Evolutionary conservation across 2,888 invertebrate genomes (phyloP).

Genomic region (Epirrhoe alternata): DNA sequence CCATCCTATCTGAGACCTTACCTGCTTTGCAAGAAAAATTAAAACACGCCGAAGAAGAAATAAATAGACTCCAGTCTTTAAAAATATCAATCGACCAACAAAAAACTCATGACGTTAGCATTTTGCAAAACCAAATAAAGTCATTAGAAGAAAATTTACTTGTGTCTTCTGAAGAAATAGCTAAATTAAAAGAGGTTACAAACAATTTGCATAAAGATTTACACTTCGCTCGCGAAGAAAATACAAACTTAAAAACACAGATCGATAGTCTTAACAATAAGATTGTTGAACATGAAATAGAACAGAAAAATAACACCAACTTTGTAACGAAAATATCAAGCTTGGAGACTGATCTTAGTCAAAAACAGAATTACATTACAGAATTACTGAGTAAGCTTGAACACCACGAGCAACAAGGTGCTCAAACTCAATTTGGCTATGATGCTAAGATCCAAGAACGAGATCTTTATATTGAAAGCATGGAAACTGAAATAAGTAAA

Average conservation of each 20-base stretch:
- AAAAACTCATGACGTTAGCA: constrained; percentile 57
- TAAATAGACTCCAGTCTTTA: constrained; percentile 63
- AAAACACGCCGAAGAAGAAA: constrained; percentile 72
- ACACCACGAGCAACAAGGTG: constrained; percentile 65
- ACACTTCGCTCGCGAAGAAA: constrained; percentile 59
- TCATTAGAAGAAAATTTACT: constrained; percentile 55
- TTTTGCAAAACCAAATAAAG: constrained; percentile 58
- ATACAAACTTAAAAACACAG: constrained; percentile 57
- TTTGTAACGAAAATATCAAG: constrained; percentile 70
- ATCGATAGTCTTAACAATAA: constrained; percentile 72
- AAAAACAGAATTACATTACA: constrained; percentile 69
- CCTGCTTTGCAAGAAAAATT: constrained; percentile 72
- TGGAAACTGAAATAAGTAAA: constrained; percentile 87
- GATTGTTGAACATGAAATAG: constrained; percentile 72
- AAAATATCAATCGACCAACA: constrained; percentile 63
- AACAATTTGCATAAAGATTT: constrained; percentile 61
- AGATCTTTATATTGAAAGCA: constrained; percentile 89
- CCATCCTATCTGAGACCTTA: constrained; percentile 67
- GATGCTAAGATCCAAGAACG: constrained; percentile 90
- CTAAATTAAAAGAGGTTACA: constrained; percentile 56
- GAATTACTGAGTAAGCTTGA: constrained; percentile 68
- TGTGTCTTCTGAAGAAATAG: constrained; percentile 57
- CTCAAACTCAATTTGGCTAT: constrained; percentile 76
- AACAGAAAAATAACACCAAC: constrained; percentile 72
- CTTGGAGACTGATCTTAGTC: constrained; percentile 67